These are phyloP conservation scores for Euura lappo DNA, from an alignment of 1,140 invertebrate genomes.

Conservation along the genomic window DNA sequence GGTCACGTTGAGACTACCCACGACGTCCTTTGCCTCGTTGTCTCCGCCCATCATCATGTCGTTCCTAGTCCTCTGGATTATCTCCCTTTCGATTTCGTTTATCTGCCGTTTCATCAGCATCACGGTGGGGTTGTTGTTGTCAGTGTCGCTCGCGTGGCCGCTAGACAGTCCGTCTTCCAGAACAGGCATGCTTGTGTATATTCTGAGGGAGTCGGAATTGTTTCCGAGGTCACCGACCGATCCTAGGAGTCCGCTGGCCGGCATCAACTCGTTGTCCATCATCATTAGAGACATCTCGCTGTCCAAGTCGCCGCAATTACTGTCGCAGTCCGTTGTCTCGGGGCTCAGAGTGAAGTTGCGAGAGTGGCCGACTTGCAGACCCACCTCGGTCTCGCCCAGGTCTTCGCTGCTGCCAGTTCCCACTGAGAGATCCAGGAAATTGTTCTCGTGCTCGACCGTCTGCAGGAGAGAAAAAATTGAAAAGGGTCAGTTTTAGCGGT, in stretches of 20 bases:
- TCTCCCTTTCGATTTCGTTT: conserved; percentile 76
- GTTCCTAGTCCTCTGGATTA: conserved; percentile 66
- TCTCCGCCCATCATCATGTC: conserved; percentile 42
- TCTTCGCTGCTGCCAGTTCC: conserved; percentile 74
- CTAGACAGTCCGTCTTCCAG: conserved; percentile 92
- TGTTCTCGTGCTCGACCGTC: conserved; percentile 66
- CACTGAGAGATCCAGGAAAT: conserved; percentile 69
- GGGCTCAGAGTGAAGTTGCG: conserved; percentile 89
- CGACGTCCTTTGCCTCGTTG: conserved; percentile 47
- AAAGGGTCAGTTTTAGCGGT: too few relatives aligned
- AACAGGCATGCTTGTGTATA: conserved; percentile 86
- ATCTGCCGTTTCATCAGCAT: conserved; percentile 78
- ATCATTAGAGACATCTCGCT: conserved; percentile 78
- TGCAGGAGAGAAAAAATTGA: conserved; percentile 50
- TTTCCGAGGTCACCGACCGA: conserved; percentile 63
- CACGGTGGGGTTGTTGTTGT: conserved; percentile 81
- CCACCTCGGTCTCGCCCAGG: conserved; percentile 71
- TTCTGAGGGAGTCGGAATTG: conserved; percentile 63
- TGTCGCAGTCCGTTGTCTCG: conserved; percentile 95
- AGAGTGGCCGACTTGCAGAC: conserved; percentile 68
- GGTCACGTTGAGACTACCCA: conserved; percentile 43
- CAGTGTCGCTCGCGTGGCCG: conserved; percentile 90
- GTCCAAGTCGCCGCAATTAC: conserved; percentile 83
- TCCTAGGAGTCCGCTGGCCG: conserved; percentile 55
- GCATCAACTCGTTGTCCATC: conserved; percentile 71